Evolutionary conservation across 2,888 invertebrate species (phyloP).

Genomic region (Strigamia crassipes): DNA sequence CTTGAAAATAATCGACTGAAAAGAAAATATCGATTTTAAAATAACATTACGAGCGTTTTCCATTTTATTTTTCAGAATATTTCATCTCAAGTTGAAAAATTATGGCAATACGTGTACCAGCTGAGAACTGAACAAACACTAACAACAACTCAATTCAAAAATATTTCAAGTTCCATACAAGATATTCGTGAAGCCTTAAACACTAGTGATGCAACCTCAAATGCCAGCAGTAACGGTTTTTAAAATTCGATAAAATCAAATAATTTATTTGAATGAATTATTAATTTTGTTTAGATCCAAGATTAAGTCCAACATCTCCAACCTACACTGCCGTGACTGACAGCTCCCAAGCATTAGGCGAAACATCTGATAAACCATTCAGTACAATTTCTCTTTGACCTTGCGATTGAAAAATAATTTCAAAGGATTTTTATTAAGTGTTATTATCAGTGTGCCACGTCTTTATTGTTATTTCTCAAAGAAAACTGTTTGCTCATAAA

Average conservation of each 20-base stretch:
- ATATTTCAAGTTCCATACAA: background rate
- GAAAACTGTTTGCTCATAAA: background rate
- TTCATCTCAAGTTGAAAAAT: background rate
- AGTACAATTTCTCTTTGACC: slow-evolving; percentile 10
- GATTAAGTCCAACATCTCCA: background rate
- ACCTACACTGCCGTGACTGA: background rate
- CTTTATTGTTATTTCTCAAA: background rate
- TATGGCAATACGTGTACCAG: background rate
- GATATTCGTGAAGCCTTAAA: background rate
- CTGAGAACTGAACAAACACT: background rate
- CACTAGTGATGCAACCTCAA: background rate
- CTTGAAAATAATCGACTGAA: background rate
- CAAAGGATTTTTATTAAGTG: background rate
- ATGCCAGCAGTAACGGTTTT: background rate
- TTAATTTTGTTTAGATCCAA: background rate
- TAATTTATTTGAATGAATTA: too few relatives aligned
- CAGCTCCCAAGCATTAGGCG: background rate
- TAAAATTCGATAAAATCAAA: background rate
- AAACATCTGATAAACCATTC: background rate
- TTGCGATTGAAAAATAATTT: background rate
- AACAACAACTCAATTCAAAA: background rate
- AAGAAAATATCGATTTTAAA: too few relatives aligned
- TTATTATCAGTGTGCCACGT: background rate
- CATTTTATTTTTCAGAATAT: background rate
- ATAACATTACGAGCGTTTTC: too few relatives aligned